Evolutionary conservation across 1,140 invertebrate species (phyloP).

Genomic region (Agrilus planipennis): DNA sequence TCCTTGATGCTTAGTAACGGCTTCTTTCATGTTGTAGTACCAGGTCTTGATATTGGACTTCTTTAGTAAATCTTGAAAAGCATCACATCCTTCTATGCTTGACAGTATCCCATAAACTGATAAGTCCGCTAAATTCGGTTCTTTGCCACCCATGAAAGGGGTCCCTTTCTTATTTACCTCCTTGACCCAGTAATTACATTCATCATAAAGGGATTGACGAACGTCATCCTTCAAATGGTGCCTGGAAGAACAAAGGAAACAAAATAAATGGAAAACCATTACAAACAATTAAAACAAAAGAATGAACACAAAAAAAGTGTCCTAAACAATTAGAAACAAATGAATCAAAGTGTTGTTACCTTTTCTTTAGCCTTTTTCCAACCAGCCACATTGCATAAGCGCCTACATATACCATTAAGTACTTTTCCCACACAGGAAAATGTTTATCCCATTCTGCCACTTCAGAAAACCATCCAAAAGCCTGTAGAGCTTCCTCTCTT

Average conservation of each 20-base stretch:
- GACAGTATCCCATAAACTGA: slow-evolving; percentile 86
- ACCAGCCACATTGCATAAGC: slow-evolving; percentile 90
- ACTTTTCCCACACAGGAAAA: slow-evolving; percentile 75
- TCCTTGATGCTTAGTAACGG: slow-evolving; percentile 12
- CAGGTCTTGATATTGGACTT: slow-evolving; percentile 54
- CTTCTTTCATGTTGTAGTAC: slow-evolving; percentile 29
- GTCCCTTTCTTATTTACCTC: slow-evolving; percentile 57
- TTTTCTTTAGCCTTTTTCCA: slow-evolving; percentile 77
- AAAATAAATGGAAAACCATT: too few relatives aligned
- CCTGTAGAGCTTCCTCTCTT: slow-evolving; percentile 67
- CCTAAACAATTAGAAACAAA: background rate
- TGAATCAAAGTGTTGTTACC: slow-evolving; percentile 37
- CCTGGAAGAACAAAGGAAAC: slow-evolving; percentile 35
- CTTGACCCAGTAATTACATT: slow-evolving; percentile 68
- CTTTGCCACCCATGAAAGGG: slow-evolving; percentile 70
- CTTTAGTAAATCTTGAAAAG: slow-evolving; percentile 73
- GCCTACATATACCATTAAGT: slow-evolving; percentile 86
- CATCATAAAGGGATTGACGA: slow-evolving; percentile 78
- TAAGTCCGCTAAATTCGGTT: slow-evolving; percentile 87
- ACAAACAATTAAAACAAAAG: too few relatives aligned
- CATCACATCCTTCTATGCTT: slow-evolving; percentile 89
- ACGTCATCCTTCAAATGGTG: slow-evolving; percentile 83
- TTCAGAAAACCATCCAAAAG: slow-evolving; percentile 85
- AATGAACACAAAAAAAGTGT: too few relatives aligned
- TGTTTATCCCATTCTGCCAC: slow-evolving; percentile 85